Evolutionary conservation across 2,797 vertebrate species (phyloP).

Genomic region (Myotis planiceps): DNA sequence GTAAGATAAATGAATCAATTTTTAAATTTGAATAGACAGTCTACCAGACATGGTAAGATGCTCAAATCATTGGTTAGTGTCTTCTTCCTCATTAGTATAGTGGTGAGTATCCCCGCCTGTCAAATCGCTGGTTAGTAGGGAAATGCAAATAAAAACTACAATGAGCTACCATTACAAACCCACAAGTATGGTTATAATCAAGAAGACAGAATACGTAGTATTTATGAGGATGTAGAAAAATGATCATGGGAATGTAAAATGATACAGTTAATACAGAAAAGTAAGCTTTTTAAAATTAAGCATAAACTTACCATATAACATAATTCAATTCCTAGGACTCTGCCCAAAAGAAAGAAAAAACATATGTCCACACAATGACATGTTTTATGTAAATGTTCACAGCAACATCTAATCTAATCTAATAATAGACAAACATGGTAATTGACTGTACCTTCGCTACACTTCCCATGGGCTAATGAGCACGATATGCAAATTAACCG

Average conservation of each 20-base stretch:
- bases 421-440: too few relatives aligned
- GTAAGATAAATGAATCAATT: neutral
- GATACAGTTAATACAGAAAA: neutral
- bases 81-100: too few relatives aligned
- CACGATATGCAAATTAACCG: too few relatives aligned
- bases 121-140: neutral
- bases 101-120: too few relatives aligned
- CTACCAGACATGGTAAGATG: neutral
- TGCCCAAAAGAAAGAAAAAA: slow-evolving; percentile 11
- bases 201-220: neutral
- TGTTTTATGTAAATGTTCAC: neutral
- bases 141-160: neutral
- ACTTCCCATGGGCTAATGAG: too few relatives aligned
- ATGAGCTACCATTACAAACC: neutral
- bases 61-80: neutral
- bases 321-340: neutral
- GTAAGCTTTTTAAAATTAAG: neutral
- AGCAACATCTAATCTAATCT: neutral
- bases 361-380: neutral
- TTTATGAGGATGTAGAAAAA: neutral
- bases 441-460: too few relatives aligned
- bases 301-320: neutral
- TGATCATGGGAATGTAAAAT: neutral
- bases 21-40: neutral
- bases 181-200: neutral